phyloP scores from a whole-genome alignment of 1,140 invertebrate genomes.

The Pectinophora gossypiella region DNA sequence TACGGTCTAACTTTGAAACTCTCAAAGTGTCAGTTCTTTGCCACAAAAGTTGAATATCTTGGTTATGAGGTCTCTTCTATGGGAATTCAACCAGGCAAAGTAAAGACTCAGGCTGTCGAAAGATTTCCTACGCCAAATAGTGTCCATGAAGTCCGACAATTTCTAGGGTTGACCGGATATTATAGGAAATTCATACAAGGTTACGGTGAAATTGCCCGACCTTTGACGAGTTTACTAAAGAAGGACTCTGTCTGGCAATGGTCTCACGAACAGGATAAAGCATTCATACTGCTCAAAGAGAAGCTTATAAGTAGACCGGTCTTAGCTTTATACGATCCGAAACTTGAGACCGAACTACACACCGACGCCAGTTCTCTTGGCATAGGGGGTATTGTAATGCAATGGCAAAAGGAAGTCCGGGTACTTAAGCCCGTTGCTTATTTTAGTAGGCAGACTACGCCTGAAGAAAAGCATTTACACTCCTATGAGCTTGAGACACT shows the following conservation, averaged over 20 bases:
- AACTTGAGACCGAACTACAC: conserved; percentile 21
- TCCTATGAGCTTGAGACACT: conserved; percentile 37
- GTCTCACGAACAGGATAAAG: not conserved
- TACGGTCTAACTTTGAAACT: not conserved
- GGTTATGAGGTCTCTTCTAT: conserved; percentile 12
- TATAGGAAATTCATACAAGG: conserved; percentile 34
- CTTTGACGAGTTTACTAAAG: conserved; percentile 27
- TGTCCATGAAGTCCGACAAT: conserved; percentile 26
- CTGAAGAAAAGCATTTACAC: conserved; percentile 21
- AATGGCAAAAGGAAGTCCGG: conserved; percentile 10
- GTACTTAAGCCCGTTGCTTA: conserved; percentile 20
- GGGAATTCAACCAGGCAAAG: conserved; percentile 7
- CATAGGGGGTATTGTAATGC: conserved; percentile 25
- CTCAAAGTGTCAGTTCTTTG: not conserved
- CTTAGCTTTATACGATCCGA: conserved; percentile 24
- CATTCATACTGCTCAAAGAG: conserved; percentile 4
- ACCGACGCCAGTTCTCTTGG: conserved; percentile 23
- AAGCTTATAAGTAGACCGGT: conserved; percentile 14
- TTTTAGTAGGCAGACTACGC: conserved; percentile 17
- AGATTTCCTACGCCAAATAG: conserved; percentile 20
- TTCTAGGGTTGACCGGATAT: conserved; percentile 32
- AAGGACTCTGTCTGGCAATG: conserved; percentile 12
- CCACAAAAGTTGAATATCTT: conserved; percentile 18
- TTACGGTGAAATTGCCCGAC: conserved; percentile 20
- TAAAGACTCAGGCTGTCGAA: not conserved